Conservation (phyloP, 2,113 vertebrate genomes). For the Fulmarus glacialis region DNA sequence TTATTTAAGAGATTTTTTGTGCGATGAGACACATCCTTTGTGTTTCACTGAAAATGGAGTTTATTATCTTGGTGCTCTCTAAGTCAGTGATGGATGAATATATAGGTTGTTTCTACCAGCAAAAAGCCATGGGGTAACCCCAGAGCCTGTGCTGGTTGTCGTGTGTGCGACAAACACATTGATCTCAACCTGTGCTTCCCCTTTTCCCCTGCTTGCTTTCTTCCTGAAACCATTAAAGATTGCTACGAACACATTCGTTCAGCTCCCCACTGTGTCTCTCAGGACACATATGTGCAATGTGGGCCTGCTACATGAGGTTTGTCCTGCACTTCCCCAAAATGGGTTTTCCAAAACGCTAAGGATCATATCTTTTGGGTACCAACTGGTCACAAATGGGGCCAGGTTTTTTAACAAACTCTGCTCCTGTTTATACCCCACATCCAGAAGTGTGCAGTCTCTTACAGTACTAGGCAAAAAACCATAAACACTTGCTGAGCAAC, state of each 20-base stretch:
- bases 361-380: neutral
- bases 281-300: neutral
- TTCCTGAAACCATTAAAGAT: neutral
- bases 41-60: neutral
- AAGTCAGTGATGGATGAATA: neutral
- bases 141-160: neutral
- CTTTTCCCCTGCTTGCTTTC: neutral
- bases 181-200: neutral
- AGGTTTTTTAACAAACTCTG: neutral
- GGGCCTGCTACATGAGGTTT: neutral
- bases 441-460: neutral
- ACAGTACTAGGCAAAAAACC: neutral
- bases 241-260: neutral
- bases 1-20: neutral
- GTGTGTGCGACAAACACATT: neutral
- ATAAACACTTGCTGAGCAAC: neutral
- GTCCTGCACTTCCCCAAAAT: neutral
- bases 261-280: neutral
- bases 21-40: neutral
- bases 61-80: neutral
- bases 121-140: neutral
- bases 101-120: neutral
- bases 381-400: neutral
- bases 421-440: neutral
- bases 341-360: fast-evolving